phyloP scores from a whole-genome alignment of 2,888 invertebrate genomes.

The Lypha dubia region DNA sequence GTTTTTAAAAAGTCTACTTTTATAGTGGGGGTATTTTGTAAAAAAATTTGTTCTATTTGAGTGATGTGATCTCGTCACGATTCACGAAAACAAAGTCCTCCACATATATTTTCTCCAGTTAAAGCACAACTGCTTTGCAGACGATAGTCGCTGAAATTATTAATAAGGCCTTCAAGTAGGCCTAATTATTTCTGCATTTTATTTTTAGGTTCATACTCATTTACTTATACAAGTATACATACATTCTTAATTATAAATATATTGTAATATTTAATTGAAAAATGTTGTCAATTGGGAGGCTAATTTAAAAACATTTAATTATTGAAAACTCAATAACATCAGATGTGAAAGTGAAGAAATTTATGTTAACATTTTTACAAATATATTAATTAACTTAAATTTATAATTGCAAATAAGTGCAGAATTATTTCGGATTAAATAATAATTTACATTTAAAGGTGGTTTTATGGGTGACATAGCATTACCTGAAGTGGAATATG shows the following conservation, averaged over 20 bases:
- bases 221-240: too few species aligned
- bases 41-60: too few species aligned
- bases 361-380: not conserved
- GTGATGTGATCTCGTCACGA: too few species aligned
- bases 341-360: not conserved
- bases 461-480: constrained; percentile 94
- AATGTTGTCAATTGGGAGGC: constrained; percentile 47
- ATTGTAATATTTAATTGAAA: constrained; percentile 67
- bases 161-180: constrained; percentile 3
- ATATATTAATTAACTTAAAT: not conserved
- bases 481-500: constrained; percentile 85
- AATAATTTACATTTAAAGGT: constrained; percentile 85
- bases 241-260: constrained; percentile 45
- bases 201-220: not conserved
- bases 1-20: too few species aligned
- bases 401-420: not conserved
- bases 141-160: too few species aligned
- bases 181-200: not conserved
- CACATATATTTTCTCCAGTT: too few species aligned
- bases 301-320: constrained; percentile 27
- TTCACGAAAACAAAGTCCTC: too few species aligned
- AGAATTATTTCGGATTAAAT: not conserved
- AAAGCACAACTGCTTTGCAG: too few species aligned
- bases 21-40: too few species aligned
- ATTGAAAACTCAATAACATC: constrained; percentile 20